Evolutionary conservation across 1,140 invertebrate species (phyloP).

Genomic region (Samia ricini): DNA sequence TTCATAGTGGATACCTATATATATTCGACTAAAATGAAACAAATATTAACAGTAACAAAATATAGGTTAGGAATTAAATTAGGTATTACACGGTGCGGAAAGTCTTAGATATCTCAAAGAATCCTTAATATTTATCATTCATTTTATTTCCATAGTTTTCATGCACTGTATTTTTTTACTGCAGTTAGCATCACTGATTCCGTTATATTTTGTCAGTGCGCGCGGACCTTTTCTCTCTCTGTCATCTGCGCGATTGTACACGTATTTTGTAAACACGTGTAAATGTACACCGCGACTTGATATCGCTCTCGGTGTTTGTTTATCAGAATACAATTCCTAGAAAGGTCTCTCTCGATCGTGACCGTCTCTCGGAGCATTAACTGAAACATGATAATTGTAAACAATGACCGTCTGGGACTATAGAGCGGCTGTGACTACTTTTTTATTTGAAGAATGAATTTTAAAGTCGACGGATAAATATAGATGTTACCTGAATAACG

Average conservation of each 20-base stretch:
- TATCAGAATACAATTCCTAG: constrained; percentile 16
- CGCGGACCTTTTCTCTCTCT: not conserved
- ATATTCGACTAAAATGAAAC: too few relatives aligned
- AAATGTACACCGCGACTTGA: constrained; percentile 13
- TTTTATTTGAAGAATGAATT: constrained; percentile 8
- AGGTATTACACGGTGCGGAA: too few relatives aligned
- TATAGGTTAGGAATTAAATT: too few relatives aligned
- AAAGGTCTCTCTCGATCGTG: constrained; percentile 16
- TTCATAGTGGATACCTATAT: too few relatives aligned
- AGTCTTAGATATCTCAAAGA: too few relatives aligned
- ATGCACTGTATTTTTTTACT: too few relatives aligned
- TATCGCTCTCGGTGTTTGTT: not conserved
- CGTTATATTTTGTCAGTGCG: not conserved
- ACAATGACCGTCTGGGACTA: constrained; percentile 11
- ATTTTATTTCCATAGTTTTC: too few relatives aligned
- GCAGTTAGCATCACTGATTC: too few relatives aligned
- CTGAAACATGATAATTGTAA: constrained; percentile 27
- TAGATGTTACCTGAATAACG: not conserved
- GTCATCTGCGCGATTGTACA: not conserved
- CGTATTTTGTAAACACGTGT: constrained; percentile 21
- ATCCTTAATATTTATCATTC: too few relatives aligned
- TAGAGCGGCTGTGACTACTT: too few relatives aligned
- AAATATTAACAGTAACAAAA: too few relatives aligned
- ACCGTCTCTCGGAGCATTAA: constrained; percentile 17
- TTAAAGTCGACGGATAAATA: constrained; percentile 2